Evolutionary conservation across 2,797 vertebrate species (phyloP).

Genomic region (Rhynchotus rufescens): DNA sequence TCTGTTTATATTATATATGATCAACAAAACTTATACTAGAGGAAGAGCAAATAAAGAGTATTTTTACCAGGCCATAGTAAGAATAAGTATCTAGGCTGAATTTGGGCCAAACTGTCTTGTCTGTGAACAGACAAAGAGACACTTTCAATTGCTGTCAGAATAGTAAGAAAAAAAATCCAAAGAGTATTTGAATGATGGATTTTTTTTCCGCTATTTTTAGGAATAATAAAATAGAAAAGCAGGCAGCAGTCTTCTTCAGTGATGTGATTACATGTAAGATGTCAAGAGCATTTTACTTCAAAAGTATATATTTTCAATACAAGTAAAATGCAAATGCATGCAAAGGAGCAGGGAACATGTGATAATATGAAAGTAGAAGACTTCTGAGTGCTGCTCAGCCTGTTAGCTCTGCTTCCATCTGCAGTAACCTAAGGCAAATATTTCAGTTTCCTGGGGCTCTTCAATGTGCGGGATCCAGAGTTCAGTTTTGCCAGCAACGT

Average conservation of each 20-base stretch:
- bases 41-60: background rate
- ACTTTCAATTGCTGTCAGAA: conserved; percentile 11
- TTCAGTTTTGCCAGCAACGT: conserved; percentile 24
- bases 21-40: background rate
- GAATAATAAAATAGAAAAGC: background rate
- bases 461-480: background rate
- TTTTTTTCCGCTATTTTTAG: conserved; percentile 40
- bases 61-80: background rate
- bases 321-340: conserved; percentile 49
- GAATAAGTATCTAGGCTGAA: background rate
- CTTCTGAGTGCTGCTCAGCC: conserved; percentile 17
- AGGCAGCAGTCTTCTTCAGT: background rate
- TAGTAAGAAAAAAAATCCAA: background rate
- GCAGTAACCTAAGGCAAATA: conserved; percentile 39
- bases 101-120: background rate
- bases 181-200: background rate
- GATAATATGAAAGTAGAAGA: conserved; percentile 22
- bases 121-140: background rate
- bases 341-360: background rate
- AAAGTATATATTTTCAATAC: conserved; percentile 18
- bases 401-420: conserved; percentile 41
- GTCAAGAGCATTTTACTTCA: conserved; percentile 53
- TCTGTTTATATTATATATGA: background rate
- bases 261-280: background rate
- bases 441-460: conserved; percentile 27